Base-by-base conservation (phyloP, 2,797 vertebrate genomes). In the Typhlichthys eigenmanni region DNA sequence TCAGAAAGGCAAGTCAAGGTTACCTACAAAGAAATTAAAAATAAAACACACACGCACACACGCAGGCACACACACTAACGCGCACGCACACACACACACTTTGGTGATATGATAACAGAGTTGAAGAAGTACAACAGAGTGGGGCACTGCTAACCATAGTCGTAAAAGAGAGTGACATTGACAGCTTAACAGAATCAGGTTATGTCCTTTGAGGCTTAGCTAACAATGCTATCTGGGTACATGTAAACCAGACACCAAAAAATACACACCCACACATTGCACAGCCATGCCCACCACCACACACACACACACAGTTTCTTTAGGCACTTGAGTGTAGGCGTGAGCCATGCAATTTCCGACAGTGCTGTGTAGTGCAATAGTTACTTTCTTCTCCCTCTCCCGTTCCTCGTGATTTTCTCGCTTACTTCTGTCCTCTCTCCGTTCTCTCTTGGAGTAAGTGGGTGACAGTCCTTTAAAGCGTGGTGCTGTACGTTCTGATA, bases 381-480 rank as follows among this genome's bases (percentile, higher is more conserved):
- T 73, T 56, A 1, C 5, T 58, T 67, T 45, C 10, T 59, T 64
- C 16, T 4, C 45, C 13, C 14, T 17, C 49, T 48, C 47, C 47
- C 47, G 3, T 13, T 48, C 47, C n/a, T 48, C 13, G 13, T 48
- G 12, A 13, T n/a, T 48, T n/a, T 5, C 38, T 45, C 24, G 3
- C 55, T 45, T 34, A 1, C 29, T n/a, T 32, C 29, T 1, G 13
- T 13, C 2, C 55, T 13, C 65, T 51, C 0, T 64, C 50, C 75
- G 2, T 32, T 0, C 73, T 55, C 17, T 47, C 62, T 55, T 7
- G 1, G 17, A 55, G 60, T 60, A 67, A 75, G 72, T 67, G 65
- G 70, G 68, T 58, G 73, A 68, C 60, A 54, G 66, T 63, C 69
- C 60, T 61, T 75, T 71, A 73, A 68, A 79, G 71, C 55, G 57